Evolutionary conservation across 2,888 invertebrate genomes (phyloP), one percentile per base, ranked within the genome.

Genomic region (Sinohyriopsis cumingii): DNA sequence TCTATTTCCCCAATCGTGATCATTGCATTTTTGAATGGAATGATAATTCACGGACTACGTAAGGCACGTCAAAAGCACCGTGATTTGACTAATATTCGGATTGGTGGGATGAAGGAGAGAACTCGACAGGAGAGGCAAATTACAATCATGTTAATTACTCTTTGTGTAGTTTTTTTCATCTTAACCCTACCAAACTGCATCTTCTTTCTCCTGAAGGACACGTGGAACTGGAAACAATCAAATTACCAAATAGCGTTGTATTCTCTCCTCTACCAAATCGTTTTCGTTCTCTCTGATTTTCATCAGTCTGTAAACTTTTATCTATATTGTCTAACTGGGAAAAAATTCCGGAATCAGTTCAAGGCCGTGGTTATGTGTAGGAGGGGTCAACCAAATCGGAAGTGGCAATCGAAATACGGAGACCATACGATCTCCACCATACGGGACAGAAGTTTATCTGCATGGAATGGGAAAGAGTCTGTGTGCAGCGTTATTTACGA

Each of bases 241-340:
- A 55, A 72, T 1, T 65, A 72, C n/a, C 74, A 80, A 15, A 72
- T 72, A 1, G 83, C 84, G 5, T 67, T 71, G 20, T 81, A 77
- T 69, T 71, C 73, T 20, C 75, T 86, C 20, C 67, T 81, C 5
- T 75, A 76, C 18, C 81, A 82, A 63, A 54, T 79, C 15, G 77
- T 80, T 19, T 83, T 78, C 61, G 59, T 84, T 15, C 67, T 85
- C 53, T 71, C 79, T 0, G 84, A 84, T 71, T 69, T 82, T 0
- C 82, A 82, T 55, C 85, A 85, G 68, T 83, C 82, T 19, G 70
- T 84, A 33, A 85, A 85, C 63, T 85, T 85, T 70, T 85, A 84
- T 65, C 65, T 85, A 12, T 85, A 85, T 65, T 83, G 81, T 63
- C 68, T 82, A 6, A 82, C 82, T 28, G 82, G 83, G 2, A 71